Evolutionary conservation across 2,797 vertebrate genomes (phyloP), one percentile per base, ranked within the genome.

Genomic region (Semotilus atromaculatus): DNA sequence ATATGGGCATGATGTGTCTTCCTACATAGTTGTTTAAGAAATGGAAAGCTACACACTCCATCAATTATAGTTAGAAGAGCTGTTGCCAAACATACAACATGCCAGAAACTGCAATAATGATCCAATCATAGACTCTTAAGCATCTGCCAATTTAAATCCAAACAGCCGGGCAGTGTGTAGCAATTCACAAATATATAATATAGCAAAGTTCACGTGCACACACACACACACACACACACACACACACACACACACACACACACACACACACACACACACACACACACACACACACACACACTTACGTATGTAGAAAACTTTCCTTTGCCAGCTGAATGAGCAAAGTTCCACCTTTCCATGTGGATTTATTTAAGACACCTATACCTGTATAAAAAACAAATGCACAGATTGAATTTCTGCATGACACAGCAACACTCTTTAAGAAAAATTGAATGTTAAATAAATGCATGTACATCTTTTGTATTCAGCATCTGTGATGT

Each of bases 301-400:
- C 51, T 60, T 26, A 99, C 97, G 95, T 97, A 83, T 98, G 96
- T 82, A 99, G 92, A 93, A 99, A 98, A 89, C 97, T 98, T 94
- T 98, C 97, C 91, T 97, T 99, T 76, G 98, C 98, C 55, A 93
- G 80, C 92, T 99, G 97, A 77, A 99, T 97, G 90, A 97, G 96
- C 83, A 99, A 91, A 0, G 96, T 97, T 80, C 96, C 97, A 79
- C 97, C 97, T 94, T 98, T 99, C 97, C 97, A 99, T 90, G 96
- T 97, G 45, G 97, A 95, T 92, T 97, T 98, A 92, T 99, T 99
- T 88, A 99, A 92, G 88, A 96, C 5, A 0, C 95, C 97, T 85
- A 97, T 48, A 89, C 98, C 98, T 99, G 88, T 34, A 79, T 48
- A 29, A 60, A 82, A 43, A 9, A 26, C 48, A 23, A 73, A 72